Percentiles rank a stretch among this genome's conserved stretches.
phyloP scores from a whole-genome alignment of 2,113 vertebrate genomes.

The Scophthalmus maximus region DNA sequence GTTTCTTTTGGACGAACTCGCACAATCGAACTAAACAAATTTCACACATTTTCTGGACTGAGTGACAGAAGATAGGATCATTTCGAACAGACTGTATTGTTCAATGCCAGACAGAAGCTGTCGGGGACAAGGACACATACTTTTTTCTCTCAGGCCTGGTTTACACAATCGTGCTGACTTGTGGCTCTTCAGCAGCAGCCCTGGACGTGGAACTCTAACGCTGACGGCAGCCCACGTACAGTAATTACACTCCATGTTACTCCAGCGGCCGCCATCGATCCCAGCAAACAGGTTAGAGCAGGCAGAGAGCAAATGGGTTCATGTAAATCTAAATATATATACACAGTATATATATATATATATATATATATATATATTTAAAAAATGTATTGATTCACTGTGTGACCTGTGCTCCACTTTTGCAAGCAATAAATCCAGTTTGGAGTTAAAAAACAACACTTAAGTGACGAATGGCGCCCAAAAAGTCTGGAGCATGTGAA shows the following conservation, averaged over 20 bases:
- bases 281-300: conserved; percentile 1
- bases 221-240: conserved; percentile 13
- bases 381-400: too few species aligned
- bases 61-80: background rate
- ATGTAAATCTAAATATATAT: conserved; percentile 23
- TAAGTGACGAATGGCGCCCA: conserved; percentile 3
- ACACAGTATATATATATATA: too few species aligned
- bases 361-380: too few species aligned
- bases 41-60: background rate
- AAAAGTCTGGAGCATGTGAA: conserved; percentile 20
- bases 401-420: too few species aligned
- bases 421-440: too few species aligned
- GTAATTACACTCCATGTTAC: conserved; percentile 28
- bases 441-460: background rate
- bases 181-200: background rate
- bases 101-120: background rate
- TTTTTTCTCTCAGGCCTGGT: background rate
- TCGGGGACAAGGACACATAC: background rate
- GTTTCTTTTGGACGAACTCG: background rate
- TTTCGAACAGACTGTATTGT: background rate
- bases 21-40: background rate
- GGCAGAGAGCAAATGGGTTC: conserved; percentile 9
- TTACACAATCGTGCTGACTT: conserved; percentile 15
- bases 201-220: conserved; percentile 12
- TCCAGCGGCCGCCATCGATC: conserved; percentile 15